Evolutionary conservation across 2,888 invertebrate species (phyloP), one percentile per base, ranked within the genome.

Genomic region (Temnothorax rugatulus): DNA sequence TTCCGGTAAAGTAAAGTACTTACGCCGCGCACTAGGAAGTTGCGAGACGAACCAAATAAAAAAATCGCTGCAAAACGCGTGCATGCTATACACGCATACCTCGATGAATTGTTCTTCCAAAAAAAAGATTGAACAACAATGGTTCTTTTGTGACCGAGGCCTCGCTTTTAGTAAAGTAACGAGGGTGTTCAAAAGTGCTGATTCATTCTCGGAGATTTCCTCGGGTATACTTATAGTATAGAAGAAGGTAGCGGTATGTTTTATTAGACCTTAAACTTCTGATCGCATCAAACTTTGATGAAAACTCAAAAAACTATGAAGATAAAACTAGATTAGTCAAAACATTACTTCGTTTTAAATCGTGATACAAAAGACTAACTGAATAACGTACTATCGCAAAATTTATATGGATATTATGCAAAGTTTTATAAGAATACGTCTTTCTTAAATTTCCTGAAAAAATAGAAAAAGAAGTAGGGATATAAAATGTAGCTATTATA

Each of bases 121-220:
- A 7, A 52, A 21, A 54, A 66, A 52, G 54, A 5, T 68, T 9
- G n/a, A 44, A n/a, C 52, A 41, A 66, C 76, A 41, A 76, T 18
- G 41, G 38, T 8, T 1, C 66, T 52, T 66, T 75, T 75, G 59
- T n/a, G 44, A n/a, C 15, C 38, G 11, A 73, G 38, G 25, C 25
- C 47, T 34, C 11, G 47, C 47, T 47, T 34, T 75, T 11, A 25
- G 21, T 75, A 75, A 75, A 75, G 25, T 57, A 57, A 73, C 38
- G 52, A 54, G 18, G 61, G 41, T 59, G n/a, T 29, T 44, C 74
- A 18, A 73, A 59, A 74, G 18, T n/a, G n/a, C 61, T 59, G 74
- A 59, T 59, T 74, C 61, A 74, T 59, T 74, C 41, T 44, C 29
- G n/a, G 18, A 11, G 13, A 59, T 61, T 74, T 74, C 44, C 41